Base-by-base conservation (phyloP, 2,113 vertebrate species). In the Oophaga pumilio region DNA sequence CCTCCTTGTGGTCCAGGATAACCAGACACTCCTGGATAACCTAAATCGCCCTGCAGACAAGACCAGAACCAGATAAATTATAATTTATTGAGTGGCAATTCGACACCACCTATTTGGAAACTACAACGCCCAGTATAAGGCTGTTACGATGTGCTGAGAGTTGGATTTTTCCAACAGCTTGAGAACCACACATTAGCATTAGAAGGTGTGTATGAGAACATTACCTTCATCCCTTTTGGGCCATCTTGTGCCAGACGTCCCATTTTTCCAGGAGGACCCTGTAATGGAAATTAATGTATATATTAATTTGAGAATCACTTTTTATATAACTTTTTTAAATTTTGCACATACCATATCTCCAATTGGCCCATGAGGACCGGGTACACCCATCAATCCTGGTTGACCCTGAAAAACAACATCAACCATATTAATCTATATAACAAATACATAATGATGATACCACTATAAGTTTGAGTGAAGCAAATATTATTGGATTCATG, bases 181-280 rank as follows among this genome's bases (percentile, higher is more conserved):
- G 9, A 28, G 33, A 43, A 17, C 7, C 33, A 43, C 17, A 43
- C 26, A 13, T 24, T 28, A 14, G 8, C 49, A 18, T 26, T 50
- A 53, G 3, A 53, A 18, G 77, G 15, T 52, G 2, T 52, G 4
- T 50, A n/a, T n/a, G 8, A 62, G 28, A 64, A 22, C 73, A 7
- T 50, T 91, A 97, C 97, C 96, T 97, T 97, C 15, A 33, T 69
- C 90, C 97, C 97, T 85, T 92, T 88, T 0, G 90, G 89, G 78
- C 97, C 96, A 0, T 94, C 91, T 0, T 64, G 85, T 18, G 96
- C 97, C 26, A 89, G 87, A 53, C 87, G 59, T 85, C 97, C 97
- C 62, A 0, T 89, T 22, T 89, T 89, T 52, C 97, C 96, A 0
- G 20, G 82, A 6, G 62, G 87, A 0, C 92, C 93, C 93, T 93